These are phyloP conservation scores for Acronicta psi DNA, from an alignment of 2,888 invertebrate species.

Conservation along the genomic window DNA sequence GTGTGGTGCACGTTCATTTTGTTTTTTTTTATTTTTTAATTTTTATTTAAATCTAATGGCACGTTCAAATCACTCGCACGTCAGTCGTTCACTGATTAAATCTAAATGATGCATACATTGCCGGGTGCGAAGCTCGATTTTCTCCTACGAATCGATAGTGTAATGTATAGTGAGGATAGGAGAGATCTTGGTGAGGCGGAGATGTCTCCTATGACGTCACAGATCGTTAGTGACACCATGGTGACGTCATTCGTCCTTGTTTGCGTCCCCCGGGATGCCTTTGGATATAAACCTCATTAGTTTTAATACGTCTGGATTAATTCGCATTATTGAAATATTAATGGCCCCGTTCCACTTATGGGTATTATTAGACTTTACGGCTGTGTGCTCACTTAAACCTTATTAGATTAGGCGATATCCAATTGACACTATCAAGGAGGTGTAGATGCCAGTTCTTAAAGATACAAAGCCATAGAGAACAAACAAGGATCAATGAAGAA, in stretches of 20 bases:
- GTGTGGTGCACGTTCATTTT: constrained; percentile 80
- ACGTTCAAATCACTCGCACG: constrained; percentile 72
- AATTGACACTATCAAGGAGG: constrained; percentile 19
- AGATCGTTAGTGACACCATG: constrained; percentile 78
- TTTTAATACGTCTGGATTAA: constrained; percentile 61
- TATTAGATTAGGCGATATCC: constrained; percentile 43
- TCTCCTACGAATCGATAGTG: constrained; percentile 65
- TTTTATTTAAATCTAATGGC: constrained; percentile 57
- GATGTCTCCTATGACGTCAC: constrained; percentile 81
- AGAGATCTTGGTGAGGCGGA: constrained; percentile 72
- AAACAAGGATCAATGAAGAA: background rate
- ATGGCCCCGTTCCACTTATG: constrained; percentile 26
- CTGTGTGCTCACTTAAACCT: constrained; percentile 9
- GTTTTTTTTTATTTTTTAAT: constrained; percentile 31
- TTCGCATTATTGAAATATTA: constrained; percentile 44
- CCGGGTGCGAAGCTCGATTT: constrained; percentile 59
- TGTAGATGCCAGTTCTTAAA: constrained; percentile 10
- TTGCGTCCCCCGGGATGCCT: constrained; percentile 61
- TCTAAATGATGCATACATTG: constrained; percentile 70
- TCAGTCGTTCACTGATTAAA: constrained; percentile 70
- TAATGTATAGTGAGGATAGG: constrained; percentile 69
- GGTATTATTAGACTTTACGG: constrained; percentile 10
- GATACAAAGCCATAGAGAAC: background rate
- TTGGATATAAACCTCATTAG: constrained; percentile 57
- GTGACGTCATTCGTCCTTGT: constrained; percentile 81